These are phyloP conservation scores for Catagonus wagneri DNA, from an alignment of 2,113 vertebrate genomes.

Conservation along the genomic window DNA sequence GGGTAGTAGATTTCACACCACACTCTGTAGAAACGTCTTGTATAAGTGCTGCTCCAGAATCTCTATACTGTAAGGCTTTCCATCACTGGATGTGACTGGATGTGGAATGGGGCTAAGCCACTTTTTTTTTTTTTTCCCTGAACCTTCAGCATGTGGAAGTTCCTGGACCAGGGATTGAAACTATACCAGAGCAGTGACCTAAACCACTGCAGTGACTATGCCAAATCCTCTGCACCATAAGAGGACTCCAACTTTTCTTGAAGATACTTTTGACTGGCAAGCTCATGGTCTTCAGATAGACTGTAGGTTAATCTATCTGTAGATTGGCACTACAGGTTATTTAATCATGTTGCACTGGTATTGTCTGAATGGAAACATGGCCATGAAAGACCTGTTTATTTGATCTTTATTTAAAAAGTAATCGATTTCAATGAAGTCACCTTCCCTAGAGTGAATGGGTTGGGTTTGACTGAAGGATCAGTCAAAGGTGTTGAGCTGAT, in stretches of 20 bases:
- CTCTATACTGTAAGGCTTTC: not conserved
- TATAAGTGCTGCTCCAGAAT: not conserved
- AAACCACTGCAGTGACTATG: too few relatives aligned
- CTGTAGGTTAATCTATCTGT: not conserved
- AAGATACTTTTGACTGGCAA: not conserved
- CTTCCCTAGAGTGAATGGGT: not conserved
- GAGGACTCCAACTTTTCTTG: not conserved
- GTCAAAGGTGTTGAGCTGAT: not conserved
- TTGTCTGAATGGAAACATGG: not conserved
- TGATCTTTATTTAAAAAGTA: not conserved
- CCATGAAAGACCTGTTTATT: not conserved
- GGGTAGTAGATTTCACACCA: not conserved
- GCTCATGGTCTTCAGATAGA: not conserved
- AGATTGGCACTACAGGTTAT: fast-evolving
- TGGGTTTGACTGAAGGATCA: not conserved
- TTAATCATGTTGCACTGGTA: not conserved
- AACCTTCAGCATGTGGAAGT: too few relatives aligned
- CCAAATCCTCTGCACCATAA: too few relatives aligned
- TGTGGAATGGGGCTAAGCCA: not conserved
- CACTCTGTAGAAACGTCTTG: not conserved
- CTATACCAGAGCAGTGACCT: too few relatives aligned
- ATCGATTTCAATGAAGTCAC: not conserved
- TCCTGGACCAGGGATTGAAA: too few relatives aligned
- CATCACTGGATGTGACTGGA: not conserved
- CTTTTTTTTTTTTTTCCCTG: too few relatives aligned